A percentile compares a stretch with the other conserved stretches of the same genome.
phyloP scores from a whole-genome alignment of 2,113 vertebrate species.

The Pelecanoides urinatrix region DNA sequence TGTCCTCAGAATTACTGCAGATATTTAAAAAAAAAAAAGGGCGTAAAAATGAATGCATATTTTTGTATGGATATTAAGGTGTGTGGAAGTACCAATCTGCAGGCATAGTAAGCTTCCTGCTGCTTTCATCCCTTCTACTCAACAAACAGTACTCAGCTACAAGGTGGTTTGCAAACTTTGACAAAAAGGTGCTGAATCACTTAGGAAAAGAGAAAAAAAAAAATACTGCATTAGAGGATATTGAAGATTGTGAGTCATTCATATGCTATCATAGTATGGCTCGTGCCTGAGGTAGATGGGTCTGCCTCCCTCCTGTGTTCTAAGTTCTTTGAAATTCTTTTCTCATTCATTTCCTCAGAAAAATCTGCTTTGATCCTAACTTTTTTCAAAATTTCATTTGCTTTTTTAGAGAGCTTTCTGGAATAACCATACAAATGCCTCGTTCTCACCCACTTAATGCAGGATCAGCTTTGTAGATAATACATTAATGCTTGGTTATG shows the following conservation, averaged over 20 bases:
- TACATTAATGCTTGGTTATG: conserved; percentile 1
- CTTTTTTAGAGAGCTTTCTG: neutral
- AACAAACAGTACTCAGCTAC: neutral
- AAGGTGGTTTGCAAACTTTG: neutral
- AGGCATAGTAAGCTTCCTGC: neutral
- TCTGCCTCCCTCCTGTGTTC: neutral
- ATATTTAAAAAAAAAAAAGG: neutral
- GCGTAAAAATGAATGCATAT: neutral
- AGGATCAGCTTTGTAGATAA: conserved; percentile 28
- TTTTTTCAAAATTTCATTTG: neutral
- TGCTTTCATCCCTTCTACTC: neutral
- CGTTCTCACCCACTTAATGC: neutral
- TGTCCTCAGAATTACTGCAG: neutral
- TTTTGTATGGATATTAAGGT: neutral
- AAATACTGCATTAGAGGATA: neutral
- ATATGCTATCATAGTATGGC: too few species aligned
- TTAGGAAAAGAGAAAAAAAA: neutral
- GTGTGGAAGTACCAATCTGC: neutral
- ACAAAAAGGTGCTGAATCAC: neutral
- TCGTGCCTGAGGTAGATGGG: neutral
- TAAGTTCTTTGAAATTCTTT: neutral
- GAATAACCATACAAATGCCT: neutral
- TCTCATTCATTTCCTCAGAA: neutral
- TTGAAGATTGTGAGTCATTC: neutral
- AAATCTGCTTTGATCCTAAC: neutral